Evolutionary conservation across 53 echinoderm and acorn worm genomes (phyloP), one percentile per base, ranked within the genome.

Genomic region (Holothuria scabra): DNA sequence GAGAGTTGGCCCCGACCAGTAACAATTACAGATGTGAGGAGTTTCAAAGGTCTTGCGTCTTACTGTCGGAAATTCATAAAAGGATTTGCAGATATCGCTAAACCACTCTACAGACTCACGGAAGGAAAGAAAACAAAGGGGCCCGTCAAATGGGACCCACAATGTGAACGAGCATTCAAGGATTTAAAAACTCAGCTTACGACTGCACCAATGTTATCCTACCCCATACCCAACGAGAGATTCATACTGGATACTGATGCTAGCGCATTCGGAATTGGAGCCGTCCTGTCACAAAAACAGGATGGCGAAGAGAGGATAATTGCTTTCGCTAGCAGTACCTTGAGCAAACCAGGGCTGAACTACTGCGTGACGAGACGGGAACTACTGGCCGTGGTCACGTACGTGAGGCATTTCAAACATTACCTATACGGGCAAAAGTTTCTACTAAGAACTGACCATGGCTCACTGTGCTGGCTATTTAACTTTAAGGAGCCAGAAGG

Each of bases 171-270:
- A 30, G 79, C 89, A 4, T 89, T 85, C 57, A 65, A 65, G 13
- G 41, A 61, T 37, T 25, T 85, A 12, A 89, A 85, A 56, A 41
- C 28, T 12, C 52, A 46, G 78, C 24, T 89, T 21, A 85, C 81
- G 25, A 18, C 67, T 46, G 89, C 80, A 4, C 89, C 85, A 16
- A 85, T 89, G 2, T 33, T 85, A 44, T 74, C 79, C 10, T 89
- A 89, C 65, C 84, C 89, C 4, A 66, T n/a, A 12, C 41, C 58
- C 6, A 68, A 84, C 1, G 76, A 68, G 10, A 35, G 26, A 16
- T 89, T 78, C 69, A 84, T 89, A 12, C 59, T 89, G 3, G 89
- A 89, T 59, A 89, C 78, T 1, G 89, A 89, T 29, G 89, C 89
- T 18, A 89, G 89, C 28, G 76, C 66, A 3, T 41, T 74, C 31